Conservation (phyloP, 1,140 invertebrate species). For the Zaprionus tsacasi region DNA sequence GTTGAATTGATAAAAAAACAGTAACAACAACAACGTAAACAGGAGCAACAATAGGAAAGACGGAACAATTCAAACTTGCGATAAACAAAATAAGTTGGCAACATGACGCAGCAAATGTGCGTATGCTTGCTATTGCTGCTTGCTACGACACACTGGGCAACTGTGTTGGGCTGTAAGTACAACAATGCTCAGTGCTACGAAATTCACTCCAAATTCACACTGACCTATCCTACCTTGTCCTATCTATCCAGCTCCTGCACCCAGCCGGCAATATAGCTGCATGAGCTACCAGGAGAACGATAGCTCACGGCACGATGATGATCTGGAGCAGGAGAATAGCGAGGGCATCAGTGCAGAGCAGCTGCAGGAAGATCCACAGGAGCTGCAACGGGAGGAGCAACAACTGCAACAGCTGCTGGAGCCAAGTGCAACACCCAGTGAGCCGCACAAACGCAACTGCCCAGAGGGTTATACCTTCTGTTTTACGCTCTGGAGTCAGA, state of each 20-base stretch:
- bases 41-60: not conserved
- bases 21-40: slow-evolving; percentile 8
- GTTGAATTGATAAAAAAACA: slow-evolving; percentile 32
- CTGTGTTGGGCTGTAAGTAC: slow-evolving; percentile 50
- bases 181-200: too few relatives aligned
- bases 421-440: slow-evolving; percentile 24
- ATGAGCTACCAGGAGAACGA: slow-evolving; percentile 78
- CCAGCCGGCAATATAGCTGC: slow-evolving; percentile 66
- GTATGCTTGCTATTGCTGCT: slow-evolving; percentile 37
- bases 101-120: slow-evolving; percentile 49
- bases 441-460: slow-evolving; percentile 59
- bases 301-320: slow-evolving; percentile 66
- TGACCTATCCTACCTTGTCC: too few relatives aligned
- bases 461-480: slow-evolving; percentile 72
- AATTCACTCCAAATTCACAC: not conserved
- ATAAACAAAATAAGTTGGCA: slow-evolving; percentile 16
- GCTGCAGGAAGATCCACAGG: slow-evolving; percentile 28
- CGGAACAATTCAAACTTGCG: slow-evolving; percentile 3
- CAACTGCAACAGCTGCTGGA: slow-evolving; percentile 38
- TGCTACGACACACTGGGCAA: slow-evolving; percentile 42
- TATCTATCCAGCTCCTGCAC: slow-evolving; percentile 49
- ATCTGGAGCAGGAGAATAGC: slow-evolving; percentile 59
- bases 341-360: slow-evolving; percentile 38
- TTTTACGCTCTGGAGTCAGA: slow-evolving; percentile 75
- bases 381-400: slow-evolving; percentile 30